Base-by-base conservation (phyloP, 1,140 invertebrate species). In the Hormaphis cornu region DNA sequence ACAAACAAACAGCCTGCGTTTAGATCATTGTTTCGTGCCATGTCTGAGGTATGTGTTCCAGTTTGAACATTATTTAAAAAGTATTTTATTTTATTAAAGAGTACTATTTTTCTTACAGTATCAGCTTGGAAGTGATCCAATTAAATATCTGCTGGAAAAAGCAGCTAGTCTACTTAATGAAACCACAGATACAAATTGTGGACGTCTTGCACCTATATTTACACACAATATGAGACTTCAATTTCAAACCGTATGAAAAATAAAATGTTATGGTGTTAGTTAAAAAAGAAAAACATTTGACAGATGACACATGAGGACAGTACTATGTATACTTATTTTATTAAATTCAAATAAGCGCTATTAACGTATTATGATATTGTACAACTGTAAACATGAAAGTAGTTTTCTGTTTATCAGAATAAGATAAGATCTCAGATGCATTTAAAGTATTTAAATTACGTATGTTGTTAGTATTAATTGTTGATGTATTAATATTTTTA, bases 1-100 rank as follows among this genome's bases (percentile, higher is more conserved):
- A 87, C 85, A 6, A 81, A 86, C 40, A 95, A 93, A 78, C 90
- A 96, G 74, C 91, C 91, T 1, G 84, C 89, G 0, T 96, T 96
- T 76, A 84, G 85, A 77, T 86, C 87, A 40, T 81, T 92, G 33
- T 92, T 87, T 76, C 76, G 79, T 72, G 82, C 87, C 3, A 85
- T 92, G 79, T 82, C 87, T 77, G 82, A 87, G 73, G 84, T 83
- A 76, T 72, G 50, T 1, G 5, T 24, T 35, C 1, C 0, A 20
- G 16, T 9, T 72, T 59, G 22, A 16, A 30, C 16, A 54, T 4
- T 22, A 4, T 16, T 71, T 24, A 54, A 4, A 24, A 40, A 58
- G 40, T 40, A 24, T 16, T 1, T 56, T 58, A 8, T 24, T 71
- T 7, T 35, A 16, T 30, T 48, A 52, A 58, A n/a, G n/a, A n/a